Base-by-base conservation (phyloP, 2,888 invertebrate species). In the Cataglyphis albicans region DNA sequence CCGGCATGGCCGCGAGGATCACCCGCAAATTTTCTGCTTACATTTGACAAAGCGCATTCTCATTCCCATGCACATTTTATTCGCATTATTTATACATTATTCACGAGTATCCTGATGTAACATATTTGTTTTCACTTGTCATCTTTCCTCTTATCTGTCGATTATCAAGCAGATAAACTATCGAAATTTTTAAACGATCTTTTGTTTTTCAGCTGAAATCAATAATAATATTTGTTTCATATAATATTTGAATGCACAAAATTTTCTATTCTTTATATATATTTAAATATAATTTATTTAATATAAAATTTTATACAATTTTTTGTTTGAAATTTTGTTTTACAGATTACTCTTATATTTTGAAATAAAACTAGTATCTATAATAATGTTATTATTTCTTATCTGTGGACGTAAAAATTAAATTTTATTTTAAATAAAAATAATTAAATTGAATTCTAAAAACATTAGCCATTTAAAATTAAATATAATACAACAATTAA, bases 1-100 rank as follows among this genome's bases (percentile, higher is more conserved):
- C 82, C 64, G 44, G 44, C 61, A 61, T 32, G n/a, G 61, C 21
- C 38, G 64, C 57, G 38, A 41, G 83, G 83, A 84, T 83, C 61
- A 84, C 70, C 64, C 55, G 25, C 55, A 38, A 32, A 32, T 32
- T 32, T 6, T 32, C 32, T 32, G 6, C 32, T 32, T 32, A 38
- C 0, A 10, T 38, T 38, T 38, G 9, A 38, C 9, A 38, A 38
- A 38, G 9, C 6, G 38, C 38, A 38, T 38, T 32, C 32, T 32
- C 32, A 6, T 32, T 0, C 32, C 32, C 32, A 32, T 32, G 32
- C 32, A 32, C 32, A 32, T 32, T 32, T 32, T 32, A 32, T 32
- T 32, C 6, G 32, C 4, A 32, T 32, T 32, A 32, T n/a, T 32
- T 32, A 32, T 32, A 32, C 32, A 6, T 32, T 32, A 32, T 32